Evolutionary conservation across 1,140 invertebrate genomes (phyloP).

Genomic region (Hypsibius dujardini): DNA sequence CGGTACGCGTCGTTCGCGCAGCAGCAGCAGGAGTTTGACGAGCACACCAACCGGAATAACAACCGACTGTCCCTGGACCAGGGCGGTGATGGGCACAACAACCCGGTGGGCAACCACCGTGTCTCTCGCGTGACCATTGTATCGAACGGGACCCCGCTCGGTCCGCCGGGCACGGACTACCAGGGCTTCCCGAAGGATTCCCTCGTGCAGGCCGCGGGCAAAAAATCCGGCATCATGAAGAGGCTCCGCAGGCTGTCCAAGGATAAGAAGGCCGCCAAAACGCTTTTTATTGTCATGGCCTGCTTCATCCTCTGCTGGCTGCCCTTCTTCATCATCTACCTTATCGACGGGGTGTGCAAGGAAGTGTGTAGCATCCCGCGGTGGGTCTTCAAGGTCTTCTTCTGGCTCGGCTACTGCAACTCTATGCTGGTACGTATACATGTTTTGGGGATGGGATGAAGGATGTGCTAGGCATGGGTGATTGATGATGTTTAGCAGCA

Average conservation of each 20-base stretch:
- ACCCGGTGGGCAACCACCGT: neutral
- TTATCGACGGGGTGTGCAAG: conserved; percentile 65
- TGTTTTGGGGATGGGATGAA: neutral
- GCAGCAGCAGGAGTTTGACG: neutral
- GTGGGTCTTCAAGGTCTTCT: conserved; percentile 74
- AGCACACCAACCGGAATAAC: neutral
- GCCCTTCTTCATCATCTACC: conserved; percentile 92
- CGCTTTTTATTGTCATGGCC: conserved; percentile 77
- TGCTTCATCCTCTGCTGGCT: conserved; percentile 89
- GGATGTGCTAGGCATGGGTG: neutral
- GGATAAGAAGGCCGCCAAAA: conserved; percentile 71
- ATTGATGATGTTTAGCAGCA: too few relatives aligned
- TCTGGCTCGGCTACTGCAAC: conserved; percentile 98
- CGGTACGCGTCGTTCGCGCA: neutral
- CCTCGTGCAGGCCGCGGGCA: neutral
- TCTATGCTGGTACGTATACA: conserved; percentile 38
- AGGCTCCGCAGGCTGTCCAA: conserved; percentile 3
- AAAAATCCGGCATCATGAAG: neutral
- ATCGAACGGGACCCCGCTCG: neutral
- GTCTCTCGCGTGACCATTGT: neutral
- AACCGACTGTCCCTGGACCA: neutral
- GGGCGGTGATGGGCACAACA: neutral
- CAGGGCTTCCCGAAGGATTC: conserved; percentile 1
- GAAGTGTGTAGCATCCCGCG: conserved; percentile 62
- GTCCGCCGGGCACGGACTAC: neutral